A percentile compares a stretch with the other conserved stretches of the same genome.
Conservation (phyloP, 2,888 invertebrate species). For the Drosophila prostipennis region DNA sequence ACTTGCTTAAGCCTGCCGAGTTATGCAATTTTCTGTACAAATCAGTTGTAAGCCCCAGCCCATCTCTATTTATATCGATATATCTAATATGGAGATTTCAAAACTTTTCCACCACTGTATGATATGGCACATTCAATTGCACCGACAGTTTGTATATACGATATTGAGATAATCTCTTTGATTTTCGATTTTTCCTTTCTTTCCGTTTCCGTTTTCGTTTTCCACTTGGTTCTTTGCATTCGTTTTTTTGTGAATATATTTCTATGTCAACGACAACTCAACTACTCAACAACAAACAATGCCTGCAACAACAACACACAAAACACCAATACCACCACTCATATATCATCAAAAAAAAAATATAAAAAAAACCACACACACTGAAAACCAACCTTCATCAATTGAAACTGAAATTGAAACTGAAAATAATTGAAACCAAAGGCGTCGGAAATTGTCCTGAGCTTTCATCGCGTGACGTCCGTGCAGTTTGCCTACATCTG, state of each 20-base stretch:
- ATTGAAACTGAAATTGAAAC: constrained; percentile 9
- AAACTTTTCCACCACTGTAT: constrained; percentile 4
- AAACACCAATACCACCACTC: constrained; percentile 31
- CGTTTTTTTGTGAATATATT: constrained; percentile 49
- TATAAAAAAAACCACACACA: constrained; percentile 23
- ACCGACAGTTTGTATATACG: constrained; percentile 38
- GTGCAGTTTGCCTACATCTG: constrained; percentile 85
- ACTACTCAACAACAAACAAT: constrained; percentile 59
- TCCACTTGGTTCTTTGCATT: constrained; percentile 24
- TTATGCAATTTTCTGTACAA: constrained; percentile 30
- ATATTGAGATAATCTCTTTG: constrained; percentile 51
- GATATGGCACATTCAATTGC: constrained; percentile 42
- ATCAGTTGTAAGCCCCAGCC: constrained; percentile 1
- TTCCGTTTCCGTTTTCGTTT: constrained; percentile 36
- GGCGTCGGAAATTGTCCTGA: constrained; percentile 88
- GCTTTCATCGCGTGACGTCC: constrained; percentile 90
- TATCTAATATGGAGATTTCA: constrained; percentile 2
- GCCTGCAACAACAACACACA: constrained; percentile 57
- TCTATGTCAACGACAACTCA: constrained; percentile 50
- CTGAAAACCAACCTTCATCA: constrained; percentile 8
- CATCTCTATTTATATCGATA: background rate
- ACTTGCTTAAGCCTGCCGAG: constrained; percentile 10
- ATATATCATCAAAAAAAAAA: constrained; percentile 24
- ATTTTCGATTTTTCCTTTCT: constrained; percentile 65
- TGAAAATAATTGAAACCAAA: constrained; percentile 79